Evolutionary conservation across 2,113 vertebrate genomes (phyloP).

Genomic region (Colistium nudipinnis): DNA sequence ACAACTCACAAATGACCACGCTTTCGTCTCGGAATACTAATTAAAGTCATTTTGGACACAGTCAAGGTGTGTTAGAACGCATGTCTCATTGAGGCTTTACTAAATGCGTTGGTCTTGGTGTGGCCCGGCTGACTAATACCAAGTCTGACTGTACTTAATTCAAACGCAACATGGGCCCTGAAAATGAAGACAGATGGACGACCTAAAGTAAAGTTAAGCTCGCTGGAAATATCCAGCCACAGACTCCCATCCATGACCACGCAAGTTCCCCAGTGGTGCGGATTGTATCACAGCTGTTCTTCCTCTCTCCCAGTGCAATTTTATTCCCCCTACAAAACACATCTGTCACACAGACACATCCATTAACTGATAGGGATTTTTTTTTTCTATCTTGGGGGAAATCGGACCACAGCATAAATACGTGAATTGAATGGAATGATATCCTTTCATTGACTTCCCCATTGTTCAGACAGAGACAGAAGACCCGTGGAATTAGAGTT

Average conservation of each 20-base stretch:
- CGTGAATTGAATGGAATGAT: neutral
- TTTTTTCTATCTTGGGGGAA: neutral
- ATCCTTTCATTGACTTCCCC: slow-evolving; percentile 16
- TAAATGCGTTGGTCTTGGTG: neutral
- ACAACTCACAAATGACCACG: no score
- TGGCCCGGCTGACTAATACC: neutral
- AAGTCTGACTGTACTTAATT: neutral
- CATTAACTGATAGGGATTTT: neutral
- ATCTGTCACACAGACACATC: slow-evolving; percentile 21
- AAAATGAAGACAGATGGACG: neutral
- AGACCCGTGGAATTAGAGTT: neutral
- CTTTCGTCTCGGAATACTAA: neutral
- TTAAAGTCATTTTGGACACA: neutral
- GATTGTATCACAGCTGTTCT: neutral
- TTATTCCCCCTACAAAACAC: neutral
- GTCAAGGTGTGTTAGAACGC: neutral
- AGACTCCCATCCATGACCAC: neutral
- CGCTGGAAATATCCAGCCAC: neutral
- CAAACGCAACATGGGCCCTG: neutral
- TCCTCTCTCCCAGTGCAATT: neutral
- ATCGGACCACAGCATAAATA: slow-evolving; percentile 6
- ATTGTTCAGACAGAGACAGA: neutral
- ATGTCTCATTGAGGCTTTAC: neutral
- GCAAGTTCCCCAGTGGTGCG: neutral
- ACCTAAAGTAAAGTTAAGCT: neutral